Evolutionary conservation across 2,888 invertebrate species (phyloP).

Genomic region (Caenorhabditis sp.): DNA sequence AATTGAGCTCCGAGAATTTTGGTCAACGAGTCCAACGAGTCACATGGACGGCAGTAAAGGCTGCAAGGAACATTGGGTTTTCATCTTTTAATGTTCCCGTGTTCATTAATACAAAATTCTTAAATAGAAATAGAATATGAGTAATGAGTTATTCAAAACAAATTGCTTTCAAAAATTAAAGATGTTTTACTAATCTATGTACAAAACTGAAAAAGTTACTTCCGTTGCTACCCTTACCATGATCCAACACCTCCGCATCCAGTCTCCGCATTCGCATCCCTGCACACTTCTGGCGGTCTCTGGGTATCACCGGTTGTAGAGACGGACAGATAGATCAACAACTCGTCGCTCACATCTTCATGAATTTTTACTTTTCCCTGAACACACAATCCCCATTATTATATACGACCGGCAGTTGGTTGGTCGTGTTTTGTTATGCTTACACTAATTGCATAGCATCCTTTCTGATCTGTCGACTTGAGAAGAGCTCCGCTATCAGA

Average conservation of each 20-base stretch:
- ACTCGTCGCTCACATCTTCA: constrained; percentile 69
- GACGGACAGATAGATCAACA: constrained; percentile 70
- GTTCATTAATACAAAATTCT: constrained; percentile 1
- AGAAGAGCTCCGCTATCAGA: constrained; percentile 66
- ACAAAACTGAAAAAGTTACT: background rate
- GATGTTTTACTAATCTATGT: no score
- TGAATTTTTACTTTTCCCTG: constrained; percentile 70
- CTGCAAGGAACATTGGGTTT: no score
- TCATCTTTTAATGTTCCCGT: background rate
- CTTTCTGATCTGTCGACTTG: constrained; percentile 62
- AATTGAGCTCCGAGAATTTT: constrained; percentile 71
- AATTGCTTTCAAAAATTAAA: background rate
- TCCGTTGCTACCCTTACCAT: constrained; percentile 51
- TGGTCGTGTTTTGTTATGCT: constrained; percentile 5
- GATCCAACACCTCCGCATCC: constrained; percentile 75
- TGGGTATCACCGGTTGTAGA: constrained; percentile 70
- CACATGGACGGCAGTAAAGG: constrained; percentile 72
- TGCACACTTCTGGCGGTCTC: constrained; percentile 71
- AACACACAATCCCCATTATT: constrained; percentile 33
- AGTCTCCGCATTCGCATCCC: constrained; percentile 65
- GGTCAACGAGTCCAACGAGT: constrained; percentile 65
- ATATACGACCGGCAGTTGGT: background rate
- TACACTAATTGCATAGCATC: constrained; percentile 72
- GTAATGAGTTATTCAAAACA: no score
- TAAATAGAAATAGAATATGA: background rate